These are phyloP conservation scores for Malaclemys terrapin DNA, from an alignment of 2,113 vertebrate genomes.

Conservation along the genomic window DNA sequence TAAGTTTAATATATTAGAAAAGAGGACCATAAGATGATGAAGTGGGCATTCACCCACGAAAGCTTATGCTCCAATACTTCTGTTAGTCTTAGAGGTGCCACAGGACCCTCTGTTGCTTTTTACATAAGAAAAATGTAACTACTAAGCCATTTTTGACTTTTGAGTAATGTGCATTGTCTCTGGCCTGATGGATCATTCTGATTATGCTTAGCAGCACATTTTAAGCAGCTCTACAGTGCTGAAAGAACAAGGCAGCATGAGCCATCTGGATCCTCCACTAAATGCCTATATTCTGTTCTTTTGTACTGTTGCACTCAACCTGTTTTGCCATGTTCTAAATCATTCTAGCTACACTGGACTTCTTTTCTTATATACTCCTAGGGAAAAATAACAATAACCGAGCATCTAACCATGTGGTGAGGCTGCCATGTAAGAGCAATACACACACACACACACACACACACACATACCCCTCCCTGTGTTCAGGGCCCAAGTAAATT, in stretches of 20 bases:
- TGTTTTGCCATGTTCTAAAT: neutral
- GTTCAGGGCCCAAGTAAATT: neutral
- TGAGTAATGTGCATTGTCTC: neutral
- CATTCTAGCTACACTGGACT: neutral
- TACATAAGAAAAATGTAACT: neutral
- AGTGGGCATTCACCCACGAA: no score
- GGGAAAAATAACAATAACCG: neutral
- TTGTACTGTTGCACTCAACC: neutral
- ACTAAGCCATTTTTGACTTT: neutral
- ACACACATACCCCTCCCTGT: no score
- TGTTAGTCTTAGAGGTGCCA: no score
- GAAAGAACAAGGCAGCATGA: neutral
- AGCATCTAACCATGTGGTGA: neutral
- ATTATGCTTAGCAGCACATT: neutral
- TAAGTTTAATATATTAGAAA: neutral
- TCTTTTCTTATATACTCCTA: neutral
- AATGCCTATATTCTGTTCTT: neutral
- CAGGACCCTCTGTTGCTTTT: no score
- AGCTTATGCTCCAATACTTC: no score
- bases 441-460: neutral
- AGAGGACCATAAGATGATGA: neutral
- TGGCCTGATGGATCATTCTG: neutral
- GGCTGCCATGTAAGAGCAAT: neutral
- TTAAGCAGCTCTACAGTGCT: neutral
- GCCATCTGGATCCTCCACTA: neutral